Conservation (phyloP, 2,888 invertebrate species). For the Hipparchia sbordonii region DNA sequence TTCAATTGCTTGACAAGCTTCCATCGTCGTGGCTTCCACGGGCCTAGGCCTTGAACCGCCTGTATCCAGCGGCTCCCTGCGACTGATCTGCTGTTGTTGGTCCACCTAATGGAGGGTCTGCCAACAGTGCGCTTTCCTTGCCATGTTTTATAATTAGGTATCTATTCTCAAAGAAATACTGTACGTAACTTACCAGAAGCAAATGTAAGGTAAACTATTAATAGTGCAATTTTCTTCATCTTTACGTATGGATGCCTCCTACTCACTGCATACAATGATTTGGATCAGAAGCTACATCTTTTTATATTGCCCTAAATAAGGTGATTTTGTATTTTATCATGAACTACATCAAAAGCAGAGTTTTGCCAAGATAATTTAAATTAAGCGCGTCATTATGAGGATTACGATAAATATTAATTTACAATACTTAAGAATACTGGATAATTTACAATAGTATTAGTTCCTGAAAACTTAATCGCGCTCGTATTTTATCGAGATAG, state of each 20-base stretch:
- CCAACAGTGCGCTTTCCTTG: too few relatives aligned
- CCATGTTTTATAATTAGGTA: too few relatives aligned
- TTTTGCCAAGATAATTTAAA: neutral
- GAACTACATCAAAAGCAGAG: neutral
- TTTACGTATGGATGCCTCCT: neutral
- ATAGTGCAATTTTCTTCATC: constrained; percentile 11
- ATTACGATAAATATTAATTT: constrained; percentile 5
- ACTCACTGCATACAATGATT: neutral
- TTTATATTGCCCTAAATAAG: neutral
- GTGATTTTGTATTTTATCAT: neutral
- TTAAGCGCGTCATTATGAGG: neutral
- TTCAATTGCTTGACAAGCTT: too few relatives aligned
- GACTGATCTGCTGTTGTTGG: too few relatives aligned
- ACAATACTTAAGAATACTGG: neutral
- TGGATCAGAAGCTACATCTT: neutral
- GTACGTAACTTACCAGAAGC: constrained; percentile 13
- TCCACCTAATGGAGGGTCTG: too few relatives aligned
- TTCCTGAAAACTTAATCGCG: constrained; percentile 1
- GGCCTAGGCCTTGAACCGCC: too few relatives aligned
- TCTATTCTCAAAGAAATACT: neutral
- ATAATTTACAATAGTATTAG: neutral
- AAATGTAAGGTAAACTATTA: neutral
- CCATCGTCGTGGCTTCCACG: too few relatives aligned
- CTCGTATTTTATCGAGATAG: neutral
- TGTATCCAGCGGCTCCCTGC: too few relatives aligned